Base-by-base conservation (phyloP, 2,888 invertebrate genomes). In the Isoperla grammatica region DNA sequence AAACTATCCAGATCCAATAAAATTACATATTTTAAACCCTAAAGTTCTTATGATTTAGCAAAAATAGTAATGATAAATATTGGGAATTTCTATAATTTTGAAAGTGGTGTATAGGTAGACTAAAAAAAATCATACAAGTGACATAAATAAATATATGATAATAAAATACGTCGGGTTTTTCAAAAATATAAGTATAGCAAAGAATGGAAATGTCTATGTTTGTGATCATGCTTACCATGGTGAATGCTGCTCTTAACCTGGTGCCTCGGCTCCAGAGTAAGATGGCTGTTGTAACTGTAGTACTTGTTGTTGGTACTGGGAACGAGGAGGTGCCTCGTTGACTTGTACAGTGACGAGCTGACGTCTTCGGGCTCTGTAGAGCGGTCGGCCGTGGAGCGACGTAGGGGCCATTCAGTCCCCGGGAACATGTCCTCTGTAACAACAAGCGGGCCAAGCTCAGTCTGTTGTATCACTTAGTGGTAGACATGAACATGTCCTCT, bases 311-410 rank as follows among this genome's bases (percentile, higher is more conserved):
- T 29, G 1, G 19, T 23, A 19, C 46, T 74, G 8, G 86, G 86
- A 54, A 86, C 83, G 63, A 87, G 77, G 50, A 90, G 78, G 74
- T 90, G 90, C 69, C 89, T 81, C 8, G 90, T 90, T 11, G 89
- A 88, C 75, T 90, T 90, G 15, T 88, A 88, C 63, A 84, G 74
- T 55, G 82, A 82, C 1, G 87, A 87, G 60, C 83, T 82, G 58
- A 81, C 81, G 68, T 88, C 88, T 64, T 87, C 88, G 56, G 88
- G 86, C 71, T 89, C 88, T 1, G 89, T 90, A 73, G 86, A 89
- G 69, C 88, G 86, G 67, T 86, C 82, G 2, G 86, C 85, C 0
- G 88, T 88, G 66, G 87, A 88, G n/a, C 86, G 84, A 65, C 87
- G 79, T 9, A 84, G 79, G 0, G 90, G 89, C 68, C 85, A 86